A percentile compares a stretch with the other conserved stretches of the same genome.
Evolutionary conservation across 2,888 invertebrate species (phyloP).

Genomic region (Prosapia bicincta): DNA sequence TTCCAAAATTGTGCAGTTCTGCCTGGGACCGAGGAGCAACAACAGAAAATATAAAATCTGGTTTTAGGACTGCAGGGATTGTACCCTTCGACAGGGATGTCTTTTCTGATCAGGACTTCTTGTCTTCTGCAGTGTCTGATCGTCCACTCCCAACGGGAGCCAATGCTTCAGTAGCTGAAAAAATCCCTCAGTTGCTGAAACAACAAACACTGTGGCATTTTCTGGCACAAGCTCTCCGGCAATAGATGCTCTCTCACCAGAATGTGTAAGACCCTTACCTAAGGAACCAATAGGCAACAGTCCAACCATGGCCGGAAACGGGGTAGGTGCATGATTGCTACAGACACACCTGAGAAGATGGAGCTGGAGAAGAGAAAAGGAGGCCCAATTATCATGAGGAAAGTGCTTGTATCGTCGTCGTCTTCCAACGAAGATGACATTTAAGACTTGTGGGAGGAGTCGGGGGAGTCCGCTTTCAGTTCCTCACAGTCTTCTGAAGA

Average conservation of each 20-base stretch:
- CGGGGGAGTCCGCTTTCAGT: background rate
- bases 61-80: constrained; percentile 35
- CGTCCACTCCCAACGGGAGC: too few species aligned
- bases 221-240: background rate
- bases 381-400: background rate
- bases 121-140: too few species aligned
- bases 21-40: constrained; percentile 33
- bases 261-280: constrained; percentile 15
- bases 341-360: constrained; percentile 41
- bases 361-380: constrained; percentile 31
- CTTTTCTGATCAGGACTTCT: too few species aligned
- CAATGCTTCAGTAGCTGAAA: background rate
- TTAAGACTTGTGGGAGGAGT: background rate
- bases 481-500: too few species aligned
- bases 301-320: constrained; percentile 33
- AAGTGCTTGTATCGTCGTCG: background rate
- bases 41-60: constrained; percentile 33
- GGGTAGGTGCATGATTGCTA: constrained; percentile 40
- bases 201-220: too few species aligned
- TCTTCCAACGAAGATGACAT: background rate
- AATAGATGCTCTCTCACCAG: constrained; percentile 9
- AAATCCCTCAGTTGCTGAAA: too few species aligned
- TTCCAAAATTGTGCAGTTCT: constrained; percentile 30
- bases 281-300: constrained; percentile 3
- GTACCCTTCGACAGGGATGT: constrained; percentile 20